A percentile compares a stretch with the other conserved stretches of the same genome.
Evolutionary conservation across 1,140 invertebrate species (phyloP).

Genomic region (Pogonomyrmex californicus): DNA sequence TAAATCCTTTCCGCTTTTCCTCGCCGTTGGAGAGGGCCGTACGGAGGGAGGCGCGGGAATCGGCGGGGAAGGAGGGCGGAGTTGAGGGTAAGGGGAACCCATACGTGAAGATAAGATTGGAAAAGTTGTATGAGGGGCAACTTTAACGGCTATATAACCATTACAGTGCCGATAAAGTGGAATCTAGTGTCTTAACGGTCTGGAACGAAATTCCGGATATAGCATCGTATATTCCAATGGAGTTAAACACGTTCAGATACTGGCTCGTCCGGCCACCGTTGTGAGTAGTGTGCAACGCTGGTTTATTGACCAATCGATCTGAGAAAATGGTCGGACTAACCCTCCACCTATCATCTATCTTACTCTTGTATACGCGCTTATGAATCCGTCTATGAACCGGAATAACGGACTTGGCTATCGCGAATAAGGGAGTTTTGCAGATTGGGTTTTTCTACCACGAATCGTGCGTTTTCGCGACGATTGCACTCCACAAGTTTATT

Average conservation of each 20-base stretch:
- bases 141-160: conserved; percentile 87
- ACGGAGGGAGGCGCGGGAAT: neutral
- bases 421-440: neutral
- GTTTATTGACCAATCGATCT: conserved; percentile 71
- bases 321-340: conserved; percentile 46
- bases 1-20: conserved; percentile 85
- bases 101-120: conserved; percentile 87
- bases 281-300: conserved; percentile 64
- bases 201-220: conserved; percentile 85
- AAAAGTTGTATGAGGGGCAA: conserved; percentile 87
- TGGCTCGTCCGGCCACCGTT: conserved; percentile 63
- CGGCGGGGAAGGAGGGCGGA: neutral
- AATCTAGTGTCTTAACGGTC: conserved; percentile 86
- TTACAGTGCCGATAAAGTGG: conserved; percentile 86
- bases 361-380: conserved; percentile 39
- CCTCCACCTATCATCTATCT: neutral
- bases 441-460: neutral
- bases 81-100: conserved; percentile 60
- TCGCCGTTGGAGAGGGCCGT: conserved; percentile 2
- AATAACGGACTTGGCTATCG: conserved; percentile 4
- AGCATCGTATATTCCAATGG: conserved; percentile 83
- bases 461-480: neutral
- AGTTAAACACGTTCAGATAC: conserved; percentile 81
- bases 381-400: conserved; percentile 37
- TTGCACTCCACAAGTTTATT: neutral